Percentiles rank a stretch among this genome's conserved stretches.
These are phyloP conservation scores for Penaeus indicus DNA, from an alignment of 1,140 invertebrate genomes.

Conservation along the genomic window DNA sequence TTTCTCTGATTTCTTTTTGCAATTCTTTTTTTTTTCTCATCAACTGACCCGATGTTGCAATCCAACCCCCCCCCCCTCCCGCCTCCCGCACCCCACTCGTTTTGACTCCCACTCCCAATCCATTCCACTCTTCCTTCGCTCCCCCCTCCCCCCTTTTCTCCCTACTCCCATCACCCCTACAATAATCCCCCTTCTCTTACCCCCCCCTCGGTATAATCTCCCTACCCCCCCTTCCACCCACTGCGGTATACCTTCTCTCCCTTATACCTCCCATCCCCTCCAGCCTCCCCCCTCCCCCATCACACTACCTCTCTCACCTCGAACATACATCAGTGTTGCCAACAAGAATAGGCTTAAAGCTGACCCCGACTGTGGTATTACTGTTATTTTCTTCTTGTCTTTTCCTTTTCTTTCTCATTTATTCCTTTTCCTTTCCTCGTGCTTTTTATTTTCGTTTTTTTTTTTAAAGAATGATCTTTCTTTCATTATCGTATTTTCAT, in stretches of 20 bases:
- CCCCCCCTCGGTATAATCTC: not conserved
- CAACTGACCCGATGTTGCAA: constrained; percentile 1
- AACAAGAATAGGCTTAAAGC: no score
- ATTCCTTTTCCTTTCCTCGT: no score
- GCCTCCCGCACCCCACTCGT: not conserved
- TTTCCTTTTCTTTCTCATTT: no score
- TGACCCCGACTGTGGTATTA: no score
- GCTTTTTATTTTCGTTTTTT: no score
- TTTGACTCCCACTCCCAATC: not conserved
- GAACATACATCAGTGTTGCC: no score
- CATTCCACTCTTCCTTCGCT: not conserved
- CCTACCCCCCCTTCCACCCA: not conserved
- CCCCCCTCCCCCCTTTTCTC: not conserved
- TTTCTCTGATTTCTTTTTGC: not conserved
- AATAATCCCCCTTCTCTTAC: not conserved
- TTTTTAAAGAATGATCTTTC: no score
- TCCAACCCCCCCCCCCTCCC: constrained; percentile 15
- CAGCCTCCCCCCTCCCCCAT: not conserved
- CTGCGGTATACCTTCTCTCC: no score
- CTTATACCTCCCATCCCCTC: no score
- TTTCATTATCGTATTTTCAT: no score
- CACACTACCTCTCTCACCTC: no score
- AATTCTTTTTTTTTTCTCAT: not conserved
- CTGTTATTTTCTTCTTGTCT: no score
- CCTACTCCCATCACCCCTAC: not conserved